Conservation (phyloP, 2,888 invertebrate species). For the Nezara viridula region DNA sequence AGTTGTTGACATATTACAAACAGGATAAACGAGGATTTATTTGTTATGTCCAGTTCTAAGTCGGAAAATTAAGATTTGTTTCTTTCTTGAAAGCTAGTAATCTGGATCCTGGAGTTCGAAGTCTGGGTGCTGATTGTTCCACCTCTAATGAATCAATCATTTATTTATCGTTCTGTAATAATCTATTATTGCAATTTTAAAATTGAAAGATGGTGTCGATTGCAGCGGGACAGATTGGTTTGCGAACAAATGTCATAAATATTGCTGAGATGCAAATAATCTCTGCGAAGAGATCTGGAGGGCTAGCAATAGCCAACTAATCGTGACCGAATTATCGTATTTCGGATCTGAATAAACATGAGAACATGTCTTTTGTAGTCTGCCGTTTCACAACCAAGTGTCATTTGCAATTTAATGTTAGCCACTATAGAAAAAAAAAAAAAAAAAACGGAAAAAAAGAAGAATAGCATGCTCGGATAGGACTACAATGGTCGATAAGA, state of each 20-base stretch:
- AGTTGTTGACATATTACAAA: too few relatives aligned
- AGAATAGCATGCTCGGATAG: neutral
- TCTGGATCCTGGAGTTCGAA: too few relatives aligned
- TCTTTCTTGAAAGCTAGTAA: too few relatives aligned
- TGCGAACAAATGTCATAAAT: neutral
- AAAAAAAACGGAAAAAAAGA: neutral
- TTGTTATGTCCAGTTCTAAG: too few relatives aligned
- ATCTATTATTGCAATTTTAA: too few relatives aligned
- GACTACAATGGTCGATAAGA: neutral
- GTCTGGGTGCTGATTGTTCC: too few relatives aligned
- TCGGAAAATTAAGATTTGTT: too few relatives aligned
- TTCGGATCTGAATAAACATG: constrained; percentile 16
- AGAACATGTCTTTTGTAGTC: constrained; percentile 27
- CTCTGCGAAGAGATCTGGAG: neutral
- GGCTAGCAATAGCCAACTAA: neutral
- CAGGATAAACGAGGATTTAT: too few relatives aligned
- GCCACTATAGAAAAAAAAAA: neutral
- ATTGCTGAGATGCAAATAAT: neutral
- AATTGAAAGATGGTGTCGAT: neutral
- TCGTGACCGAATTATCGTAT: constrained; percentile 15
- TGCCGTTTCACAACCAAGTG: neutral
- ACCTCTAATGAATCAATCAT: too few relatives aligned
- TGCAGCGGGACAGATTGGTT: neutral
- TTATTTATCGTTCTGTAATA: too few relatives aligned
- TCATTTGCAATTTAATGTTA: constrained; percentile 24